phyloP scores from a whole-genome alignment of 2,797 vertebrate genomes.

The Sphaeramia orbicularis region DNA sequence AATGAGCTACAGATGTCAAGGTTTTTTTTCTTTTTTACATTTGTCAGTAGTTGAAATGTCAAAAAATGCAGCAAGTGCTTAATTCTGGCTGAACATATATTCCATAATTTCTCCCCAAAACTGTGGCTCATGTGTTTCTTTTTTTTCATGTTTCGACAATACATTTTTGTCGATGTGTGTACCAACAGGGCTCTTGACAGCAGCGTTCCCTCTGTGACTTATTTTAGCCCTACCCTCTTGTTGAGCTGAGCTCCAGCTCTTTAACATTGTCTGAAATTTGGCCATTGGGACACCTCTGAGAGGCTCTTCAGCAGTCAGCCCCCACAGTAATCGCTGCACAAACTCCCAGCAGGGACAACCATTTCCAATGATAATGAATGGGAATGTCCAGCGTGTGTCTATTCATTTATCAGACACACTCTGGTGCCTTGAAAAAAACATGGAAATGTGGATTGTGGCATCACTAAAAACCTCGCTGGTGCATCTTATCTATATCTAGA shows the following conservation, averaged over 20 bases:
- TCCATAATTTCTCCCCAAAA: not conserved
- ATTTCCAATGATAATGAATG: conserved; percentile 80
- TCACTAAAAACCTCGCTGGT: conserved; percentile 29
- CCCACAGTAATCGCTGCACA: conserved; percentile 58
- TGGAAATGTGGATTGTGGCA: conserved; percentile 40
- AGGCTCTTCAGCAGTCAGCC: conserved; percentile 60
- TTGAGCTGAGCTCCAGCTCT: conserved; percentile 57
- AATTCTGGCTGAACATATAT: not conserved
- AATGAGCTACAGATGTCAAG: not conserved
- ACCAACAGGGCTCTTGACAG: conserved; percentile 51
- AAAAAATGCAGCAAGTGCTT: not conserved
- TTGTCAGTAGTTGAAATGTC: not conserved
- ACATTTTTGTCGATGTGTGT: conserved; percentile 35
- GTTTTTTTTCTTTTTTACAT: not conserved
- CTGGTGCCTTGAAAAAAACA: conserved; percentile 58
- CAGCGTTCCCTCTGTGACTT: conserved; percentile 38
- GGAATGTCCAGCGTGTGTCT: conserved; percentile 70
- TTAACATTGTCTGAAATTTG: conserved; percentile 61
- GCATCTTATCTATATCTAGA: conserved; percentile 60
- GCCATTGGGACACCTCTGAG: conserved; percentile 57
- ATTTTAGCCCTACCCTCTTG: conserved; percentile 52
- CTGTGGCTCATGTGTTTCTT: conserved; percentile 30
- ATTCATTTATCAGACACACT: conserved; percentile 71
- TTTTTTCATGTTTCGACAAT: conserved; percentile 30
- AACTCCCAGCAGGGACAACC: conserved; percentile 70